Conservation (phyloP, 1,140 invertebrate genomes). For the Hyphantria cunea region DNA sequence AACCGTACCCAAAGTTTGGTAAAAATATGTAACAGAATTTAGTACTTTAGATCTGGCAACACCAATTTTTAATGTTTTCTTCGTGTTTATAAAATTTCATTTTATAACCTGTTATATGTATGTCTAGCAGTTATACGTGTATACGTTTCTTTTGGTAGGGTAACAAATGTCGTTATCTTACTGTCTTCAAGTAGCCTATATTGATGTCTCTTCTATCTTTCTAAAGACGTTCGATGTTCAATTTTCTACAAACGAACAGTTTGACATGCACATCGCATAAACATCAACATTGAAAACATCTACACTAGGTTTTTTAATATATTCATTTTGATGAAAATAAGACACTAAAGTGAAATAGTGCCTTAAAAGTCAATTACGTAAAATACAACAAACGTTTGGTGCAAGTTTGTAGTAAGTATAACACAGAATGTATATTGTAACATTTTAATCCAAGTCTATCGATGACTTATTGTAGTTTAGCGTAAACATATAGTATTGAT, state of each 20-base stretch:
- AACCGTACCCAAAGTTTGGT: neutral
- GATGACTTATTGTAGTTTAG: neutral
- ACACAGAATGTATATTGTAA: no score
- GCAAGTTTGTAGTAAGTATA: neutral
- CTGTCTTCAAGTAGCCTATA: constrained; percentile 32
- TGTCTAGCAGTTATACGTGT: constrained; percentile 11
- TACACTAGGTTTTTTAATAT: constrained; percentile 2
- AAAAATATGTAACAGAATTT: neutral
- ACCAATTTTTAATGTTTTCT: constrained; percentile 5
- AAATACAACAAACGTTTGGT: neutral
- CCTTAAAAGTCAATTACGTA: neutral
- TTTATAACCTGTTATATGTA: constrained; percentile 12
- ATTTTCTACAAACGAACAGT: constrained; percentile 19
- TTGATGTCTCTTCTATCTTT: constrained; percentile 35
- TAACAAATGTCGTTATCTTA: constrained; percentile 11
- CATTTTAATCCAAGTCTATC: no score
- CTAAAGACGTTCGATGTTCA: constrained; percentile 32
- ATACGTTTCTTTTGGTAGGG: constrained; percentile 14
- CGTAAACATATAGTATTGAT: constrained; percentile 44
- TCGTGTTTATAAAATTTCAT: constrained; percentile 9
- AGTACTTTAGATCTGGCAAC: constrained; percentile 6
- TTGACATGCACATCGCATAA: constrained; percentile 36
- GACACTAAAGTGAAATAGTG: neutral
- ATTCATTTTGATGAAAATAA: neutral
- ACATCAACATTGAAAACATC: neutral